Evolutionary conservation across 2,888 invertebrate species (phyloP).

Genomic region (Diaphora mendica): DNA sequence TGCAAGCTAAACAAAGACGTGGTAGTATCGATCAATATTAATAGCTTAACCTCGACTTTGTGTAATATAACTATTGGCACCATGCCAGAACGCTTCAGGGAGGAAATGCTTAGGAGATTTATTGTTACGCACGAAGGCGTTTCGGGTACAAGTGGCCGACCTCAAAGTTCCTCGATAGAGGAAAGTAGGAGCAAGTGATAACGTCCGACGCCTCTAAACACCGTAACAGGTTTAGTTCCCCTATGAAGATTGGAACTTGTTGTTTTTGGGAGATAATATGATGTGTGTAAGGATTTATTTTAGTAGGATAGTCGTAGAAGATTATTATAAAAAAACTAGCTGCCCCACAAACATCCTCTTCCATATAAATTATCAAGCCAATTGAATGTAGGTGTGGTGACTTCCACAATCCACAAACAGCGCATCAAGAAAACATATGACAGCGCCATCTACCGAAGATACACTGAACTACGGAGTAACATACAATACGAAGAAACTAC

Average conservation of each 20-base stretch:
- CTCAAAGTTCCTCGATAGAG: constrained; percentile 48
- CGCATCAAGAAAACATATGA: too few species aligned
- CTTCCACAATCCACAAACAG: too few species aligned
- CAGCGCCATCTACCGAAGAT: too few species aligned
- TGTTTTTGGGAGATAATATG: constrained; percentile 37
- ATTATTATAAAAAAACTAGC: background rate
- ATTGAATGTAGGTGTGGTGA: too few species aligned
- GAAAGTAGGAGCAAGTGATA: constrained; percentile 39
- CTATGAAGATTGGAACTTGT: constrained; percentile 24
- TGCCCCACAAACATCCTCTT: too few species aligned
- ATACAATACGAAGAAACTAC: too few species aligned
- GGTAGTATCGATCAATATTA: constrained; percentile 51
- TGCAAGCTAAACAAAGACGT: constrained; percentile 43
- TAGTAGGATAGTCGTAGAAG: background rate
- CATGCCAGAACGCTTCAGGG: constrained; percentile 59
- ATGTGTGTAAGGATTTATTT: background rate
- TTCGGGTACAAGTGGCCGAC: constrained; percentile 45
- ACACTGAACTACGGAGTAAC: too few species aligned
- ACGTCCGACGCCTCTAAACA: constrained; percentile 46
- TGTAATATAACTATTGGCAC: constrained; percentile 54
- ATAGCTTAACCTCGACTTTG: constrained; percentile 45
- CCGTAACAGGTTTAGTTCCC: constrained; percentile 30
- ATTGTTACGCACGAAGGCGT: constrained; percentile 55
- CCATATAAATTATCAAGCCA: too few species aligned
- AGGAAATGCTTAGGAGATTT: constrained; percentile 59